Evolutionary conservation across 2,113 vertebrate species (phyloP).

Genomic region (Psammodynastes pulverulentus): DNA sequence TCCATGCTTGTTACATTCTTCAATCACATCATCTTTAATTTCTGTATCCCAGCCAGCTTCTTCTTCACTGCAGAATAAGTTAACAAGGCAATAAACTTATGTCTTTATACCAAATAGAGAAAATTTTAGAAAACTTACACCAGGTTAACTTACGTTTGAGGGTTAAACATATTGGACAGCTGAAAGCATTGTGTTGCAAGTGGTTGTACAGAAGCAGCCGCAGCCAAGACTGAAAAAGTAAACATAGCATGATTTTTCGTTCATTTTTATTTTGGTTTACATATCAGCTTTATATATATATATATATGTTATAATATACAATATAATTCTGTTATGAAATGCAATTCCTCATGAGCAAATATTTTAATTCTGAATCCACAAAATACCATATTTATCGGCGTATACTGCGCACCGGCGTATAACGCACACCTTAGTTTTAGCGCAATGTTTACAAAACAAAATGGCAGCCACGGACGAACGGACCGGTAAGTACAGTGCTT

Average conservation of each 20-base stretch:
- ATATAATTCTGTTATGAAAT: not conserved
- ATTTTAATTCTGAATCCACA: not conserved
- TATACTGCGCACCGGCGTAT: too few relatives aligned
- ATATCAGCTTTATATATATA: not conserved
- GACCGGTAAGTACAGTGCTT: too few relatives aligned
- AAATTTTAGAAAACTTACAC: not conserved
- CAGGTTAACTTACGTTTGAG: constrained; percentile 81
- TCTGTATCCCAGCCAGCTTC: constrained; percentile 90
- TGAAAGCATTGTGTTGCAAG: constrained; percentile 96
- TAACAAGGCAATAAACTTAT: not conserved
- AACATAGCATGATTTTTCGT: constrained; percentile 8
- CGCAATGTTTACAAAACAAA: too few relatives aligned
- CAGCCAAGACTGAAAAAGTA: constrained; percentile 66
- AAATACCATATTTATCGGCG: too few relatives aligned
- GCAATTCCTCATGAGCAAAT: not conserved
- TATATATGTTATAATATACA: not conserved
- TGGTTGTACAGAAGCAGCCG: constrained; percentile 83
- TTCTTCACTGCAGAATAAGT: constrained; percentile 78
- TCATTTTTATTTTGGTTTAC: not conserved
- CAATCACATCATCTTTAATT: constrained; percentile 95
- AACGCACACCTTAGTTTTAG: too few relatives aligned
- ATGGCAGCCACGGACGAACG: too few relatives aligned
- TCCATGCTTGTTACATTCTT: constrained; percentile 97
- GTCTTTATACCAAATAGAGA: not conserved
- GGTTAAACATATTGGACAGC: constrained; percentile 96